Evolutionary conservation across 1,140 invertebrate genomes (phyloP), one percentile per base, ranked within the genome.

Genomic region (Notospermus geniculatus): DNA sequence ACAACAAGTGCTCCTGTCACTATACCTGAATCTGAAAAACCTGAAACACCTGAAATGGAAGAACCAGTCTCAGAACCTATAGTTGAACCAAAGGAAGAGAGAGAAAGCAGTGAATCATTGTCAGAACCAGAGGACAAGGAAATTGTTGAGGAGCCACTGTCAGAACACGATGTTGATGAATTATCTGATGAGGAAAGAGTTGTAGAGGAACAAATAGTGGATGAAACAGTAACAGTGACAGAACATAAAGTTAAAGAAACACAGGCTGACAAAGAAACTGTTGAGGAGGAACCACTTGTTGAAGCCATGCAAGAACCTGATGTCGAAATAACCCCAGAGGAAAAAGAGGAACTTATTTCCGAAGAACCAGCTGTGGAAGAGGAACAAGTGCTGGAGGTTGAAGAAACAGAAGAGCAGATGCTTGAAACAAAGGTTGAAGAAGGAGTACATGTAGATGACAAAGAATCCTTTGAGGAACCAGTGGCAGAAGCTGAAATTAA

Each of bases 231-330:
- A 59, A 73, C 68, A 29, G 79, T 84, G 53, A 77, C 84, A 30
- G 74, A n/a, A n/a, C n/a, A 76, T 36, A 79, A 79, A 65, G 69
- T 84, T 19, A 82, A 83, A 64, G n/a, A 61, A 56, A 39, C 64
- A 66, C 25, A 17, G 58, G 64, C 41, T 59, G 63, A 27, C 58
- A 66, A 57, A 58, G 63, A 28, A 66, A 63, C 61, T 57, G 52
- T 30, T 57, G 60, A 53, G 50, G 50, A 19, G 39, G 54, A 25
- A 63, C 60, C 55, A 60, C 63, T 52, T 25, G 43, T 32, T 39
- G 56, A 15, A 25, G 36, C 4, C 32, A 15, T 7, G 32, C 15
- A 15, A 15, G 32, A 36, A 36, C 32, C 4, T 36, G 32, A 36
- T 15, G 32, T 15, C 15, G 32, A 36, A 15, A 15, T 7, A 23